Percentiles rank a stretch among this genome's conserved stretches.
These are phyloP conservation scores for Drosophila nebulosa DNA, from an alignment of 1,140 invertebrate species.

Conservation along the genomic window DNA sequence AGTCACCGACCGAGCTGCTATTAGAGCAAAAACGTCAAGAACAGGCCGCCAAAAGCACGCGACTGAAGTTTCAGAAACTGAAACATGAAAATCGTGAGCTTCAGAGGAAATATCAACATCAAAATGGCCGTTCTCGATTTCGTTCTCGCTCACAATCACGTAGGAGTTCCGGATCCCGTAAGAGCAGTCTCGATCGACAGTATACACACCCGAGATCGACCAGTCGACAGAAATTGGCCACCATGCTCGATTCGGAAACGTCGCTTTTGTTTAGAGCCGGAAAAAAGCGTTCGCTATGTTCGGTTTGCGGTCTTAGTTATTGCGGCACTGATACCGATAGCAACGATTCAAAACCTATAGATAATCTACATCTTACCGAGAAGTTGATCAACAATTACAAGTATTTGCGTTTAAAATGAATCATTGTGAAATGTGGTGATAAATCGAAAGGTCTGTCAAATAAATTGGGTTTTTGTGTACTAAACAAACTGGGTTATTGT, in stretches of 20 bases:
- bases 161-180: not conserved
- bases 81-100: not conserved
- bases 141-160: not conserved
- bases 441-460: not conserved
- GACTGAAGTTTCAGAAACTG: not conserved
- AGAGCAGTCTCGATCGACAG: not conserved
- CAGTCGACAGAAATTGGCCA: not conserved
- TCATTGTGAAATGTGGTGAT: not conserved
- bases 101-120: not conserved
- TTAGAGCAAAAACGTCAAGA: not conserved
- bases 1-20: not conserved
- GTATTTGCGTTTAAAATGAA: conserved; percentile 4
- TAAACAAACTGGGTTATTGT: not conserved
- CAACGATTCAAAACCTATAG: not conserved
- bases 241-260: not conserved
- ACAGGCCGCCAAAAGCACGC: not conserved
- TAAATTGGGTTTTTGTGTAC: not conserved
- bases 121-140: not conserved
- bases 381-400: not conserved
- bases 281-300: not conserved
- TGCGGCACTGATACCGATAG: not conserved
- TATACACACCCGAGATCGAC: not conserved
- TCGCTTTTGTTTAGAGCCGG: not conserved
- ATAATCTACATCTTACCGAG: not conserved
- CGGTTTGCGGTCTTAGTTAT: not conserved